Conservation (phyloP, 2,113 vertebrate genomes). For the Amazona guildingii region DNA sequence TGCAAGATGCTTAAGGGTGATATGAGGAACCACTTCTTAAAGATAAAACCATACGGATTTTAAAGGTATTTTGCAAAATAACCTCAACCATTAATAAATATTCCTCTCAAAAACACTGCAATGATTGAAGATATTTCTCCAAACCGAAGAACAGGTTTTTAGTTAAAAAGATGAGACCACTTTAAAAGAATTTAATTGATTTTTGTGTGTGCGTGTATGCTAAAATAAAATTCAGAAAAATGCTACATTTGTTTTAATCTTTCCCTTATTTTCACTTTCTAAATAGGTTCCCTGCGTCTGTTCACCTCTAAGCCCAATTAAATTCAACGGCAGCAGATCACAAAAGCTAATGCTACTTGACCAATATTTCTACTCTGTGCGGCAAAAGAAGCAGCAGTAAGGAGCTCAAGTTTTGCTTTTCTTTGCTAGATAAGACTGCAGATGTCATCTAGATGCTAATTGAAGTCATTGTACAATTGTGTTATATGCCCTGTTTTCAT, state of each 20-base stretch:
- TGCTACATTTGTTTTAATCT: not conserved
- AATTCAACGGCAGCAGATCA: slow-evolving; percentile 16
- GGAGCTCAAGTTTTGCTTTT: not conserved
- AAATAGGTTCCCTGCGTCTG: not conserved
- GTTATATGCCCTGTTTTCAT: slow-evolving; percentile 18
- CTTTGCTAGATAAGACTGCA: not conserved
- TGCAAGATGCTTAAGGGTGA: not conserved
- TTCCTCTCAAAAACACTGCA: not conserved
- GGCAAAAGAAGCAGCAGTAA: not conserved
- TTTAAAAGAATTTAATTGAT: not conserved
- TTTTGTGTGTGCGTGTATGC: not conserved
- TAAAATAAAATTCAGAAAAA: not conserved
- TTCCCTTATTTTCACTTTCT: not conserved
- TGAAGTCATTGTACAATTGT: not conserved
- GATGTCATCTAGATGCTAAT: slow-evolving; percentile 14
- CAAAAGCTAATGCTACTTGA: not conserved
- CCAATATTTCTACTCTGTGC: not conserved
- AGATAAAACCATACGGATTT: not conserved
- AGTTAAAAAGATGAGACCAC: not conserved
- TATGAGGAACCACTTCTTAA: not conserved
- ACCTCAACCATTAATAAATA: not conserved
- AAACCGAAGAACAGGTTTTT: not conserved
- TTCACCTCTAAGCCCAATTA: not conserved
- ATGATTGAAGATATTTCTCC: not conserved
- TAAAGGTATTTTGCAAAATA: not conserved